Evolutionary conservation across 2,797 vertebrate species (phyloP).

Genomic region (Takifugu rubripes): DNA sequence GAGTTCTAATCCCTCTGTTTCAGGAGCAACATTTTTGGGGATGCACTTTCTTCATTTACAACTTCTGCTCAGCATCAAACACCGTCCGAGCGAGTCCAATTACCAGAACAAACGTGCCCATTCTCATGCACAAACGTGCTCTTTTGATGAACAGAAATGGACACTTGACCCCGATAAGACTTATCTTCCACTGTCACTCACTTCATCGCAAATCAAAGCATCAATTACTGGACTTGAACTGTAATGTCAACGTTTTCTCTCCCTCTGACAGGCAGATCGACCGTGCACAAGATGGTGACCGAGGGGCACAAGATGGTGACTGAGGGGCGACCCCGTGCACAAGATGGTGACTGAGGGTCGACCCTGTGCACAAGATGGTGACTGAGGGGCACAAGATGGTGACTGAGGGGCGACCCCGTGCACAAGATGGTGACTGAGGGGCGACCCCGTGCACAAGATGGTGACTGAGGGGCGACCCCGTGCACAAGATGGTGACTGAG

Average conservation of each 20-base stretch:
- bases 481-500: too few species aligned
- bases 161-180: conserved; percentile 45
- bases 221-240: conserved; percentile 45
- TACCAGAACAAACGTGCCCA: conserved; percentile 44
- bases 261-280: conserved; percentile 38
- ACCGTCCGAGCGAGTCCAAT: conserved; percentile 38
- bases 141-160: conserved; percentile 41
- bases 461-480: conserved; percentile 12
- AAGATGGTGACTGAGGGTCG: conserved; percentile 16
- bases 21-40: conserved; percentile 32
- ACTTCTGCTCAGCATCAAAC: conserved; percentile 50
- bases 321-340: conserved; percentile 3
- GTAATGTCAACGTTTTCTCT: conserved; percentile 45
- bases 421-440: conserved; percentile 16
- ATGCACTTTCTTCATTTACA: conserved; percentile 23
- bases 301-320: conserved; percentile 8
- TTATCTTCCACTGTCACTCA: conserved; percentile 47
- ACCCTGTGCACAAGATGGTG: neutral
- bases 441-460: neutral
- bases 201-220: conserved; percentile 33
- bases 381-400: neutral
- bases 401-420: conserved; percentile 13
- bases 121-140: conserved; percentile 45
- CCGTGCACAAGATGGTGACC: conserved; percentile 22
- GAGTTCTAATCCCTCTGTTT: conserved; percentile 59